Conservation (phyloP, 2,797 vertebrate species). For the Glyptemys insculpta region DNA sequence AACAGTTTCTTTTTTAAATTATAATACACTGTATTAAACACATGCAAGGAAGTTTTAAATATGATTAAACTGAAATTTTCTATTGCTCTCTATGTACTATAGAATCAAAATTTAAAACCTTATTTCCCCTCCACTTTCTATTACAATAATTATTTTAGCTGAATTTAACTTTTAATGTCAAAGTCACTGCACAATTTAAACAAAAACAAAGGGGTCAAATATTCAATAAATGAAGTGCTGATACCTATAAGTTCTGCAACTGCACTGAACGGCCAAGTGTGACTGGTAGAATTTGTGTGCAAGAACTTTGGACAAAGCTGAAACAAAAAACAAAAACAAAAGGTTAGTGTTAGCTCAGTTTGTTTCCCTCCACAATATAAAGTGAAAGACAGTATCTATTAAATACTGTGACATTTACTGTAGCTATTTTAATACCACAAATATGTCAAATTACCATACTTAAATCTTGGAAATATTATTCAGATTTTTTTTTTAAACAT, state of each 20-base stretch:
- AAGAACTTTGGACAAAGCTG: conserved; percentile 94
- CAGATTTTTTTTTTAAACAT: not conserved
- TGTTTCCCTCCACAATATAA: not conserved
- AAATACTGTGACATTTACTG: not conserved
- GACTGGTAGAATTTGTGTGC: conserved; percentile 97
- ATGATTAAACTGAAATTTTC: not conserved
- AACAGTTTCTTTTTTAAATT: not conserved
- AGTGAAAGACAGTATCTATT: not conserved
- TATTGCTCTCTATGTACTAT: not conserved
- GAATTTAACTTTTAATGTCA: not conserved
- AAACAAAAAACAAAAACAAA: conserved; percentile 67
- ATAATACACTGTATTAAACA: not conserved
- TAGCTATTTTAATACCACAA: not conserved
- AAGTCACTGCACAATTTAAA: not conserved
- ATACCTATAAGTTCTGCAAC: conserved; percentile 97
- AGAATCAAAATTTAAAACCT: not conserved
- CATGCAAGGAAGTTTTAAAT: not conserved
- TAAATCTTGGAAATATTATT: not conserved
- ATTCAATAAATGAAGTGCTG: not conserved
- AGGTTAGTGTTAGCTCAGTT: not conserved
- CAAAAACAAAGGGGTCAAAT: not conserved
- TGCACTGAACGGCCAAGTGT: conserved; percentile 97
- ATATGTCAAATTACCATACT: not conserved
- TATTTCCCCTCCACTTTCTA: not conserved
- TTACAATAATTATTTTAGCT: not conserved